A percentile compares a stretch with the other conserved stretches of the same genome.
Conservation (phyloP, 2,888 invertebrate genomes). For the Limnephilus marmoratus region DNA sequence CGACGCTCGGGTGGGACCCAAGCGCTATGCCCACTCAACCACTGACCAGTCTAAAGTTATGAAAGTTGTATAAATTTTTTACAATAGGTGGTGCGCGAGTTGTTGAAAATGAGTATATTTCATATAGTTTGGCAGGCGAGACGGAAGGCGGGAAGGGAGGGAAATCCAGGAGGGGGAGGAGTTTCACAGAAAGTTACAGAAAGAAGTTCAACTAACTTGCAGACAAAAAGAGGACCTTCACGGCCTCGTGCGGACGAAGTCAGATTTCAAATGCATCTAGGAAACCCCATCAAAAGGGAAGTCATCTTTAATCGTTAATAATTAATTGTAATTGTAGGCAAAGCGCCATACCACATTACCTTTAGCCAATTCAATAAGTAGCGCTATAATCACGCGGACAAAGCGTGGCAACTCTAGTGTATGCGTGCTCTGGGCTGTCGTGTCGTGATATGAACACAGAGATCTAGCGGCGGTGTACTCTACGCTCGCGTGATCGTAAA, state of each 20-base stretch:
- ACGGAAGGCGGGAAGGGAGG: too few relatives aligned
- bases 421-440: background rate
- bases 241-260: background rate
- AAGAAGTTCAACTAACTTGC: background rate
- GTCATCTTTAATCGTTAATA: background rate
- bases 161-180: too few relatives aligned
- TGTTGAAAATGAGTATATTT: too few relatives aligned
- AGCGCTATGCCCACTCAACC: too few relatives aligned
- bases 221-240: background rate
- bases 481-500: background rate
- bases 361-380: background rate
- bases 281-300: background rate
- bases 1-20: too few relatives aligned
- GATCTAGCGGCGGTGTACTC: background rate
- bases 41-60: too few relatives aligned
- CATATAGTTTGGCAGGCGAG: too few relatives aligned
- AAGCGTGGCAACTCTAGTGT: background rate
- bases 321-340: background rate
- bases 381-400: background rate
- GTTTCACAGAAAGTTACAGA: background rate
- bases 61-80: too few relatives aligned
- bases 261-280: background rate
- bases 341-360: constrained; percentile 19
- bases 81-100: too few relatives aligned
- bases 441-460: background rate